Conservation (phyloP, 2,113 vertebrate species). For the Bucco capensis region DNA sequence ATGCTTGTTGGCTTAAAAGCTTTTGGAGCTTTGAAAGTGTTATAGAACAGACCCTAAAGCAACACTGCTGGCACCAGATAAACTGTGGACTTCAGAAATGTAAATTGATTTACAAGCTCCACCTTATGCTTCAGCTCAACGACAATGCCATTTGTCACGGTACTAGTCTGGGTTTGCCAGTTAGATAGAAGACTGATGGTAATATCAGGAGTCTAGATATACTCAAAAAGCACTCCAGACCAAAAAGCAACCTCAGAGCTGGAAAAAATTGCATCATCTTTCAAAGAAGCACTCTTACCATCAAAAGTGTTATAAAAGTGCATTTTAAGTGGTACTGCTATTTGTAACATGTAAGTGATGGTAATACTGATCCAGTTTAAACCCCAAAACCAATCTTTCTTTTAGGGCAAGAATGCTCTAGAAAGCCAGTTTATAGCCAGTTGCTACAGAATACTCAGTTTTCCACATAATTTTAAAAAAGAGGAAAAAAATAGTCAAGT, state of each 20-base stretch:
- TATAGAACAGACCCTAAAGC: constrained; percentile 87
- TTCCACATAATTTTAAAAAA: constrained; percentile 8
- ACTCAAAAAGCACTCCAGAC: constrained; percentile 53
- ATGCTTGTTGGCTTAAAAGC: constrained; percentile 90
- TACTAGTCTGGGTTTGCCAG: constrained; percentile 34
- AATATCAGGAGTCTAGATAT: constrained; percentile 58
- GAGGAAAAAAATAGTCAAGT: neutral
- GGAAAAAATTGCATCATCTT: constrained; percentile 63
- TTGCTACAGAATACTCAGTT: constrained; percentile 26
- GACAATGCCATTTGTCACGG: constrained; percentile 40
- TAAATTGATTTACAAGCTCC: constrained; percentile 53
- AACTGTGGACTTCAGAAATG: constrained; percentile 62
- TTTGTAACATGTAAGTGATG: neutral
- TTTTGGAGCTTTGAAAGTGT: constrained; percentile 83
- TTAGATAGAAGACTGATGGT: constrained; percentile 44
- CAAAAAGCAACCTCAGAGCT: constrained; percentile 78
- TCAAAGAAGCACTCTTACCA: constrained; percentile 24
- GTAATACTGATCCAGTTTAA: constrained; percentile 33
- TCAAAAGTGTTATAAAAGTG: neutral
- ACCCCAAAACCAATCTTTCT: constrained; percentile 21
- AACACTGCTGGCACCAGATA: constrained; percentile 89
- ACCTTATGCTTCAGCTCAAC: constrained; percentile 41
- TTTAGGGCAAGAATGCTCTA: constrained; percentile 26
- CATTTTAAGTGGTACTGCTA: neutral
- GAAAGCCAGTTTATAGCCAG: constrained; percentile 51